phyloP scores from a whole-genome alignment of 64 coral and sea anemone species.

The Actinia tenebrosa region DNA sequence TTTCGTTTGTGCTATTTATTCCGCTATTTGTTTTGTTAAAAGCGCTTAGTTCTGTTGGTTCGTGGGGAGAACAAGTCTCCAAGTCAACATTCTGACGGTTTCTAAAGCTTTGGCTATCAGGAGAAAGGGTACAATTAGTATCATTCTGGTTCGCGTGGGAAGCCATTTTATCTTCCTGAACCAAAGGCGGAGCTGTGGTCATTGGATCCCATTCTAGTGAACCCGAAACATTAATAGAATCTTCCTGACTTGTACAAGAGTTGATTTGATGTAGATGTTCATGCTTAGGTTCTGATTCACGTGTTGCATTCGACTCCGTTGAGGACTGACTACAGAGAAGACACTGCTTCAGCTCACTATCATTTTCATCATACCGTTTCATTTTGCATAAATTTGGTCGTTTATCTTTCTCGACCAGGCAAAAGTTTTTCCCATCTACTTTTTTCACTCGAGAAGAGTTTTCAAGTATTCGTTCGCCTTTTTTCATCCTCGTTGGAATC shows the following conservation, averaged over 20 bases:
- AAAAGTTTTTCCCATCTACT: neutral
- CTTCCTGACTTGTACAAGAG: constrained; percentile 13
- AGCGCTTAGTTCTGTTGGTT: neutral
- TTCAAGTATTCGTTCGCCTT: neutral
- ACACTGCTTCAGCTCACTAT: neutral
- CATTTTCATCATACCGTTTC: neutral
- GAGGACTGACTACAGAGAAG: constrained; percentile 3
- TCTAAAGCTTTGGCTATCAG: neutral
- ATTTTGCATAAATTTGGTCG: neutral
- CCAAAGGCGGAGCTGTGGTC: neutral
- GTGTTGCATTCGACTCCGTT: neutral
- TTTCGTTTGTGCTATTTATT: too few species aligned
- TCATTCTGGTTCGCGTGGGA: neutral
- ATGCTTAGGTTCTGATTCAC: neutral
- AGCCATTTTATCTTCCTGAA: neutral
- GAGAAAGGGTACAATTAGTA: neutral
- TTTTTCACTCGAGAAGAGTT: neutral
- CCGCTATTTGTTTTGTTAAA: too few species aligned
- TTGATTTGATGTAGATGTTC: neutral
- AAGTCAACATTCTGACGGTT: neutral
- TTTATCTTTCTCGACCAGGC: neutral
- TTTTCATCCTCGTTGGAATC: neutral
- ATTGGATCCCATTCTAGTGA: constrained; percentile 17
- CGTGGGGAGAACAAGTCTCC: neutral
- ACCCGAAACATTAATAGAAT: neutral